Evolutionary conservation across 1,140 invertebrate genomes (phyloP), one percentile per base, ranked within the genome.

Genomic region (Leguminivora glycinivorella): DNA sequence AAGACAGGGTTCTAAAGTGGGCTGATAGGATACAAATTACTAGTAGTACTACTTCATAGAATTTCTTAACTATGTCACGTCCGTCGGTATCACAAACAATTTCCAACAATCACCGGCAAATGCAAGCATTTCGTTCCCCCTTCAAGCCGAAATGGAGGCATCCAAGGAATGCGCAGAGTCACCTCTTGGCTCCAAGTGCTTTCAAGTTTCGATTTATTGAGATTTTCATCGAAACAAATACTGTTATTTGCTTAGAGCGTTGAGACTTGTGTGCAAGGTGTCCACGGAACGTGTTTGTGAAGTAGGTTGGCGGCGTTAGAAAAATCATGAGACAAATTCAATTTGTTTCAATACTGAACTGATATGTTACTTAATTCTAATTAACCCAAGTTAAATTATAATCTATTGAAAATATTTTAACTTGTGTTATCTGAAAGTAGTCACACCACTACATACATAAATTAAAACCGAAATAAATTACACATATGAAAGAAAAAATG

Each of bases 121-220:
- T 52, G 17, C 0, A 9, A 52, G 5, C 17, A 22, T 52, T 52
- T 52, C 6, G 47, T 52, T 52, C 47, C 47, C 47, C 7, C 7
- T 52, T 52, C 58, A 26, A 29, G 26, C 25, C 68, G 73, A 78
- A 81, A 78, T 81, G 74, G 75, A 78, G 72, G 75, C 71, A 79
- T 77, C 66, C 68, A 31, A 31, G 71, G 79, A 81, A 81, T 81
- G 76, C 70, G 76, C 75, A 70, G 70, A 68, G 76, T 75, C 72
- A 63, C 58, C 25, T 22, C 58, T 63, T 63, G 58, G 9, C 47
- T 63, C 31, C 26, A 17, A 63, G 58, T 63, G 14, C 58, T 22
- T 63, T 22, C 25, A 6, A 26, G 26, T 63, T 29, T 7, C 58
- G 58, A 63, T 63, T 63, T 63, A 63, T 19, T 58, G 24, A 58